These are phyloP conservation scores for Alexandromys fortis DNA, from an alignment of 2,113 vertebrate genomes.

Conservation along the genomic window DNA sequence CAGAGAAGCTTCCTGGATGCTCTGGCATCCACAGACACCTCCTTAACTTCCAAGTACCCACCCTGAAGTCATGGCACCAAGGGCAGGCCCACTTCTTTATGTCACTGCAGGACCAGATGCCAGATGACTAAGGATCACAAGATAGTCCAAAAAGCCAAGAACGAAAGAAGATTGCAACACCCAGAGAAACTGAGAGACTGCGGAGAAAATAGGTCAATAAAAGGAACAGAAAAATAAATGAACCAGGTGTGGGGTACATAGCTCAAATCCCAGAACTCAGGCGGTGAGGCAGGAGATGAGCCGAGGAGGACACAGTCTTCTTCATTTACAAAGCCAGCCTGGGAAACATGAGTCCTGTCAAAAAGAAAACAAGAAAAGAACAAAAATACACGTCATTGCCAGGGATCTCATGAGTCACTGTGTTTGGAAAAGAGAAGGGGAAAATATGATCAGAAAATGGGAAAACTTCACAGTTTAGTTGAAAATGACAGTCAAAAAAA, in stretches of 20 bases:
- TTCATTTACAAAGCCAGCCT: not conserved
- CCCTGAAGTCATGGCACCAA: rapidly evolving
- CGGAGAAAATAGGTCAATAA: not conserved
- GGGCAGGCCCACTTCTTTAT: not conserved
- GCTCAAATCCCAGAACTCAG: not conserved
- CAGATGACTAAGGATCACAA: not conserved
- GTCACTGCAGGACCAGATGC: not conserved
- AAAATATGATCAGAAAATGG: not conserved
- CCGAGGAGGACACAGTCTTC: not conserved
- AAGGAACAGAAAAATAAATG: not conserved
- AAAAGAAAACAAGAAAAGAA: not conserved
- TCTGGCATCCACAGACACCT: not conserved
- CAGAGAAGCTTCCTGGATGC: too few relatives aligned
- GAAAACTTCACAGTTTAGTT: not conserved
- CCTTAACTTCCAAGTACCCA: not conserved
- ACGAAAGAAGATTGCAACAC: not conserved
- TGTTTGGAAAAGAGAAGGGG: not conserved
- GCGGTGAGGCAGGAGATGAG: too few relatives aligned
- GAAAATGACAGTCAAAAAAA: not conserved
- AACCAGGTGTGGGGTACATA: not conserved
- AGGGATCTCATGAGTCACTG: not conserved
- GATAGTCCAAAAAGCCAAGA: not conserved
- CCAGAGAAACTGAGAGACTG: not conserved
- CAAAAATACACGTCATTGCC: not conserved
- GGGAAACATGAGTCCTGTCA: not conserved